Evolutionary conservation across 2,113 vertebrate genomes (phyloP), one percentile per base, ranked within the genome.

Genomic region (Lophius piscatorius): DNA sequence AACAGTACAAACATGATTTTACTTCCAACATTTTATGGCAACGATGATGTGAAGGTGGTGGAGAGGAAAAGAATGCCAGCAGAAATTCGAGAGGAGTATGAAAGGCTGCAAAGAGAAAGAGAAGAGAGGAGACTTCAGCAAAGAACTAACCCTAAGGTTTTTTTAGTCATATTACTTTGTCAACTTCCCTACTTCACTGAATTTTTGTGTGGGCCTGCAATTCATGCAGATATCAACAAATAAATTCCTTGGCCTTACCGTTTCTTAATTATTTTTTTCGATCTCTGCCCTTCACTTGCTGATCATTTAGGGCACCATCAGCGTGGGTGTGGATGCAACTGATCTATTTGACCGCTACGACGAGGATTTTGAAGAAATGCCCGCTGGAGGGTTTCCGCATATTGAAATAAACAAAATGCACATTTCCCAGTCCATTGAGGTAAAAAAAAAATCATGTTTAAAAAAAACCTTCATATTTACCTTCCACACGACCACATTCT

Each of bases 401-500:
- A 93, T 99, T 17, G 96, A 99, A 87, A 98, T 99, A 47, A 98
- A 96, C 91, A 95, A 93, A 78, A 99, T 99, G 97, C 94, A 98
- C 90, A 99, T 99, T 71, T 98, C 97, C 5, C 97, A 99, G 86
- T 98, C 96, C 55, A 98, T 99, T 2, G 96, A 99, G 94, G 97
- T 99, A 74, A 29, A 72, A 44, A 22, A 28, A 44, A 47, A 40
- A 36, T 29, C 40, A 46, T 9, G 31, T 35, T n/a, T 35, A 35
- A 6, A 16, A 10, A 18, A 40, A 20, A 18, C 17, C 17, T 22
- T 29, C 35, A 13, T 61, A 6, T 35, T 94, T 92, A 5, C 91
- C 93, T 74, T 94, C 94, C 74, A 93, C 16, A 34, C 24, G 20
- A 24, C 6, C 40, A 12, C 33, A 13, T 33, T 20, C 10, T n/a